A percentile compares a stretch with the other conserved stretches of the same genome.
These are phyloP conservation scores for Enteromius anoplus DNA, from an alignment of 2,797 vertebrate species.

Conservation along the genomic window DNA sequence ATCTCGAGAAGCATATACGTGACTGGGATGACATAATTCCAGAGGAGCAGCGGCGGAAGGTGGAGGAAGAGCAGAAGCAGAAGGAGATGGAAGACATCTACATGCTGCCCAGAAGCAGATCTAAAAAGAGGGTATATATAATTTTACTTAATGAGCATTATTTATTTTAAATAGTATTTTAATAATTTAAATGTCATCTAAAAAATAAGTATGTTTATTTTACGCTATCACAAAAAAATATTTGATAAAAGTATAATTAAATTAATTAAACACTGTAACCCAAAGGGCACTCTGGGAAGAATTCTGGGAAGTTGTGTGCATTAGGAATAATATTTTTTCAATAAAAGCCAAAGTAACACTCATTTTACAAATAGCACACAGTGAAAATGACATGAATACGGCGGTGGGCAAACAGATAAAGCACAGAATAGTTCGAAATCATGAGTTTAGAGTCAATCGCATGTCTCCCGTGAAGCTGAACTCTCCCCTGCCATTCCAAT, in stretches of 20 bases:
- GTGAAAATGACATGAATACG: background rate
- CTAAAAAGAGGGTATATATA: slow-evolving; percentile 85
- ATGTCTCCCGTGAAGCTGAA: no score
- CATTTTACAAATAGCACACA: background rate
- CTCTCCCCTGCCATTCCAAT: no score
- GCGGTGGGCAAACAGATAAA: no score
- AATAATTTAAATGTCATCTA: no score
- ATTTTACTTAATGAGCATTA: no score
- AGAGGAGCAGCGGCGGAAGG: slow-evolving; percentile 88
- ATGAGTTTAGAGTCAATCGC: no score
- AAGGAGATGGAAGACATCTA: slow-evolving; percentile 97
- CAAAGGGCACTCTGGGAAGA: background rate
- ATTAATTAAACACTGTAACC: background rate
- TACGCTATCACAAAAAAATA: background rate
- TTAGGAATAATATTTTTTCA: background rate
- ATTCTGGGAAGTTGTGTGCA: no score
- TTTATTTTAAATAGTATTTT: no score
- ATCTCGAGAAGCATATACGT: slow-evolving; percentile 79
- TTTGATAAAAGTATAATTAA: background rate
- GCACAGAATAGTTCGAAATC: no score
- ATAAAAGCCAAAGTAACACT: background rate
- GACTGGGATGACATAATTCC: slow-evolving; percentile 99
- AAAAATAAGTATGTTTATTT: no score
- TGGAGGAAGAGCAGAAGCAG: slow-evolving; percentile 95
- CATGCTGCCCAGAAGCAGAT: slow-evolving; percentile 95